These are phyloP conservation scores for Alosa alosa DNA, from an alignment of 2,113 vertebrate genomes.

Conservation along the genomic window DNA sequence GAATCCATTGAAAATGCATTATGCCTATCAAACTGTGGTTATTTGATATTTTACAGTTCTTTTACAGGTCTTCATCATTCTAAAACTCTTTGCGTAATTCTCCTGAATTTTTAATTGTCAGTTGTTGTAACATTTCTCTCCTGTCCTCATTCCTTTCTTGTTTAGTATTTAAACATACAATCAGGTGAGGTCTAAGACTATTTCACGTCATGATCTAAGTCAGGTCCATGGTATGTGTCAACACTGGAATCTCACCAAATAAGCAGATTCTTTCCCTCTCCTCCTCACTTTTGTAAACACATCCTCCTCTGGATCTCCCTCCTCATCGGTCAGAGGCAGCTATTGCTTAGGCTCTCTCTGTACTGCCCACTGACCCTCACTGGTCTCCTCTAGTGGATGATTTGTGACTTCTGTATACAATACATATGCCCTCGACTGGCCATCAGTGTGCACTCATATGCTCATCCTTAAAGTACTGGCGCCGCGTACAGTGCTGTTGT, in stretches of 20 bases:
- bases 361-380: background rate
- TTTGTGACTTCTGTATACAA: background rate
- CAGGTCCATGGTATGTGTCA: slow-evolving; percentile 41
- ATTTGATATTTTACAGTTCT: too few relatives aligned
- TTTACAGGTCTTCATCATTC: background rate
- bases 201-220: background rate
- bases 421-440: background rate
- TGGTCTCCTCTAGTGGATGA: background rate
- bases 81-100: background rate
- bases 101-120: too few relatives aligned
- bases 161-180: background rate
- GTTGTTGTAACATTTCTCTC: too few relatives aligned
- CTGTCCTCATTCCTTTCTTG: background rate
- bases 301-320: background rate
- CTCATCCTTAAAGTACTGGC: background rate
- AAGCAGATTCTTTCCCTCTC: slow-evolving; percentile 40
- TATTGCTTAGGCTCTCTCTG: background rate
- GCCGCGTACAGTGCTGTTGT: background rate
- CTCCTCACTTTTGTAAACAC: slow-evolving; percentile 41
- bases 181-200: background rate
- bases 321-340: slow-evolving; percentile 4
- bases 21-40: too few relatives aligned
- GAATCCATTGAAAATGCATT: too few relatives aligned
- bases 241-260: slow-evolving; percentile 44
- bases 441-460: background rate